phyloP scores from a whole-genome alignment of 2,888 invertebrate genomes.

The Stratiomys singularior region DNA sequence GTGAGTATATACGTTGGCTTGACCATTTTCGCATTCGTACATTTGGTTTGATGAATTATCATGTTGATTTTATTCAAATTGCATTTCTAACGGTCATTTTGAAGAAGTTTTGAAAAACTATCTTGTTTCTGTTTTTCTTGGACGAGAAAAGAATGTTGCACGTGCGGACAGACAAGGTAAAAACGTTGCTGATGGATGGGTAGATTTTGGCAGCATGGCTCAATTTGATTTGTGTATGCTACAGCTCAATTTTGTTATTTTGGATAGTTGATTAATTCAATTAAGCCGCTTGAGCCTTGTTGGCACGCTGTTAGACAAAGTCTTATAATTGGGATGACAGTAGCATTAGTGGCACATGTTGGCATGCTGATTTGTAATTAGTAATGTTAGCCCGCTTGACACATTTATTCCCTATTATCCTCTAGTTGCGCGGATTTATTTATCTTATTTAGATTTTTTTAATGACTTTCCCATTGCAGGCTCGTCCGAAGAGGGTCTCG shows the following conservation, averaged over 20 bases:
- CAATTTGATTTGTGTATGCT: neutral
- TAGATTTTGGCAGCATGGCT: neutral
- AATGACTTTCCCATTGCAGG: constrained; percentile 62
- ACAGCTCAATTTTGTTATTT: neutral
- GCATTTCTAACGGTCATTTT: constrained; percentile 21
- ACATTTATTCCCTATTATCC: too few relatives aligned
- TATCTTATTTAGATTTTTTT: too few relatives aligned
- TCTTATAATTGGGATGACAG: too few relatives aligned
- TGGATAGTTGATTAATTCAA: neutral
- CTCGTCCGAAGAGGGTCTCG: constrained; percentile 79
- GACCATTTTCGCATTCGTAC: neutral
- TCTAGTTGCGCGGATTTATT: too few relatives aligned
- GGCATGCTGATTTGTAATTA: too few relatives aligned
- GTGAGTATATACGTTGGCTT: constrained; percentile 59
- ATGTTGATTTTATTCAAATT: constrained; percentile 22
- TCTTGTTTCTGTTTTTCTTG: constrained; percentile 45
- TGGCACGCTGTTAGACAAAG: too few relatives aligned
- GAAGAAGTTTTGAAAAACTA: constrained; percentile 41
- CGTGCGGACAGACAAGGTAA: constrained; percentile 28
- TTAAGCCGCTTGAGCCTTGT: too few relatives aligned
- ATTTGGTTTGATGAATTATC: neutral
- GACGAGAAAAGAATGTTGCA: constrained; percentile 44
- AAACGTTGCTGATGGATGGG: neutral
- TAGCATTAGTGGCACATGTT: too few relatives aligned
- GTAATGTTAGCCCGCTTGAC: too few relatives aligned